A percentile compares a stretch with the other conserved stretches of the same genome.
phyloP scores from a whole-genome alignment of 1,140 invertebrate genomes.

The Agrilus planipennis region DNA sequence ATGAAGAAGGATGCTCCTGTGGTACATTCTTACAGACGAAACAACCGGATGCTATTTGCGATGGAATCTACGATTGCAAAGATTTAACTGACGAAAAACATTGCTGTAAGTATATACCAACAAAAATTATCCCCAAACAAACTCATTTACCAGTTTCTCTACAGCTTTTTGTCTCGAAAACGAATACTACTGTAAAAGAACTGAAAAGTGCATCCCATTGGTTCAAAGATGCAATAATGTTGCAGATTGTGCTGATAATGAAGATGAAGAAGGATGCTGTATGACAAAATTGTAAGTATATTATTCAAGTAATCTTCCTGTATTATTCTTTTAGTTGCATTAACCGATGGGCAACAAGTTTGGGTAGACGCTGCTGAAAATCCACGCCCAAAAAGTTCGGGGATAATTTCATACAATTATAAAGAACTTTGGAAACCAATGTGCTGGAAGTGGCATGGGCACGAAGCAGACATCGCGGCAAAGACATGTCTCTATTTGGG shows the following conservation, averaged over 20 bases:
- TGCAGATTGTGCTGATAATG: slow-evolving; percentile 49
- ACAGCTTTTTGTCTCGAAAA: slow-evolving; percentile 34
- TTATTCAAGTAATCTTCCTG: no score
- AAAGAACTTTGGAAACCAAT: slow-evolving; percentile 47
- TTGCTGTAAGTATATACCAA: slow-evolving; percentile 22
- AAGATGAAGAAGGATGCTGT: slow-evolving; percentile 65
- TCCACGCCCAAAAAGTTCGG: slow-evolving; percentile 43
- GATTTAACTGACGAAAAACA: slow-evolving; percentile 52
- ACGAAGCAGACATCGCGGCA: slow-evolving; percentile 31
- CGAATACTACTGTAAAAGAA: slow-evolving; percentile 44
- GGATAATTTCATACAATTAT: slow-evolving; percentile 44
- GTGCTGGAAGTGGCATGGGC: slow-evolving; percentile 37
- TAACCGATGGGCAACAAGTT: slow-evolving; percentile 49
- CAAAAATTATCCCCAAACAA: neutral
- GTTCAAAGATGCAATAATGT: slow-evolving; percentile 46
- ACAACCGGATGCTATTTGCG: slow-evolving; percentile 51
- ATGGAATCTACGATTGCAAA: slow-evolving; percentile 64
- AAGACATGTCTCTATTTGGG: slow-evolving; percentile 49
- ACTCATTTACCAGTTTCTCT: no score
- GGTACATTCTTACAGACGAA: slow-evolving; percentile 47
- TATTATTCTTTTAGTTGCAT: slow-evolving; percentile 47
- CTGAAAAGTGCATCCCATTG: slow-evolving; percentile 43
- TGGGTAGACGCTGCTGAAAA: slow-evolving; percentile 42
- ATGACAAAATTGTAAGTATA: no score
- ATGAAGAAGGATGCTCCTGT: slow-evolving; percentile 65